Evolutionary conservation across 2,113 vertebrate genomes (phyloP).

Genomic region (Laticauda colubrina): DNA sequence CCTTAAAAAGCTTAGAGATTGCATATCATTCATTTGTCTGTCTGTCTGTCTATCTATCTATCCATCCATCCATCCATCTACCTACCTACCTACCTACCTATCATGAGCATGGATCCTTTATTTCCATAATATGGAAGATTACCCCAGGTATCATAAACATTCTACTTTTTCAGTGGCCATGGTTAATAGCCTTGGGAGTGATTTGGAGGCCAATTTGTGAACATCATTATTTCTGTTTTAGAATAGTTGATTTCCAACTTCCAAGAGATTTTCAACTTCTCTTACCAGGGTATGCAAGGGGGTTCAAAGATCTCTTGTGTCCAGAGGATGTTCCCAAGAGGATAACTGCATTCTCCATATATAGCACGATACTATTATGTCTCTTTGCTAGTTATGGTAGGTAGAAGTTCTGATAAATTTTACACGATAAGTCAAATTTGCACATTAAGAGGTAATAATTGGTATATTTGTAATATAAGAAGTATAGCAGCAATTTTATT

Average conservation of each 20-base stretch:
- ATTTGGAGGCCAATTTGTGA: background rate
- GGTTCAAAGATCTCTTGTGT: background rate
- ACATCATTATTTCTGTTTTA: background rate
- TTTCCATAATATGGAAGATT: background rate
- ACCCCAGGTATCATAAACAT: background rate
- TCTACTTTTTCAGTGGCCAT: background rate
- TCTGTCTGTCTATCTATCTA: too few species aligned
- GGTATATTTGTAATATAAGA: background rate
- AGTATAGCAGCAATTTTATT: constrained; percentile 1
- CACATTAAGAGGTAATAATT: background rate
- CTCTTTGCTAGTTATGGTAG: background rate
- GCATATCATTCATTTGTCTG: too few species aligned
- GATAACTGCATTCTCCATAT: background rate
- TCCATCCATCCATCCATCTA: too few species aligned
- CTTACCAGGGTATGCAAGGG: background rate
- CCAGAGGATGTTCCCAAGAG: background rate
- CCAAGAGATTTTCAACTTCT: background rate
- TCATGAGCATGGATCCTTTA: background rate
- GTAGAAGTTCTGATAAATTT: background rate
- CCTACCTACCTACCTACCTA: too few species aligned
- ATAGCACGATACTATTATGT: background rate
- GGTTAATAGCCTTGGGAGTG: background rate
- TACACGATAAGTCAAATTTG: background rate
- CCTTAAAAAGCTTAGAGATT: background rate
- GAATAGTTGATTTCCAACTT: background rate